Base-by-base conservation (phyloP, 2,888 invertebrate species). In the Sympetrum striolatum region DNA sequence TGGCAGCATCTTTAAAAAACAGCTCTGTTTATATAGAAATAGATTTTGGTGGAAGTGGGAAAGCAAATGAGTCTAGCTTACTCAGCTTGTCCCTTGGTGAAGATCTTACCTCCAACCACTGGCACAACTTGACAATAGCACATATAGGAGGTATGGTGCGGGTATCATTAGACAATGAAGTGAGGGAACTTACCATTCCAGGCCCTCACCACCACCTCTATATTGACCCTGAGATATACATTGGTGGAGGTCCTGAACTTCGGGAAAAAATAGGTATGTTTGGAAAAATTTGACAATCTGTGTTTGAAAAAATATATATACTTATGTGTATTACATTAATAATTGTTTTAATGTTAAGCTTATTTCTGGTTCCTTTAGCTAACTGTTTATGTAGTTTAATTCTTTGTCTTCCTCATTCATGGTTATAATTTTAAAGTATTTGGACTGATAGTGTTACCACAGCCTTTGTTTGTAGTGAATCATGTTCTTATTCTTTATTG, bases 221-320 rank as follows among this genome's bases (percentile, higher is more conserved):
- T 92, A 98, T 98, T 92, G 98, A 98, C 94, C 98, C 98, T 60
- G 98, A 98, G 94, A 98, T 98, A 92, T 98, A 98, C 93, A 97
- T 98, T 92, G 98, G 98, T 86, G 98, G 98, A 25, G 98, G 98
- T 4, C 97, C 98, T 2, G 97, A 97, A 93, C 94, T 97, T 91
- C 95, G 97, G 93, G 97, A 97, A 94, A 97, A 97, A 94, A 96
- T 96, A 93, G 97, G 93, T 93, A 90, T 80, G 90, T 91, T 18
- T 14, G n/a, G n/a, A 81, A 18, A 53, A 53, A 53, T 3, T 18
- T 18, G 15, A 3, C 5, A 53, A 18, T 53, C 18, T 8, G 1
- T 53, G 8, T 53, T 18, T 18, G 5, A 6, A 53, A 53, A 18
- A 18, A 2, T 1, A 53, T 4, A 44, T 44, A 44, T 44, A 6